Base-by-base conservation (phyloP, 1,140 invertebrate genomes). In the Pinna nobilis region DNA sequence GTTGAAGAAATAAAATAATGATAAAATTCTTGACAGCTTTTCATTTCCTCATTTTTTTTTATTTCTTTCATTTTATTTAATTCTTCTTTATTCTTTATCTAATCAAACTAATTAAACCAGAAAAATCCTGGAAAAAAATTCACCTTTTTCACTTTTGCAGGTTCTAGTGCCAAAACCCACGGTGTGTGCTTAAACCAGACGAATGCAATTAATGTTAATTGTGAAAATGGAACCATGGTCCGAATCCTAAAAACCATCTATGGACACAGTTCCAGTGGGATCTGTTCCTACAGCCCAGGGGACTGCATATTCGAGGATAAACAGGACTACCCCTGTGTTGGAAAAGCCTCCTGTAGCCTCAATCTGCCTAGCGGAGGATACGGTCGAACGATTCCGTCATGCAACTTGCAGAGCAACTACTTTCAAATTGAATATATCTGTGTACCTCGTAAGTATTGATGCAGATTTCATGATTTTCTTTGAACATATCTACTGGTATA, bases 391-490 rank as follows among this genome's bases (percentile, higher is more conserved):
- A 75, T 85, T 28, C 74, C 72, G 32, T 64, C 66, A 2, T 87
- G 86, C 66, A 47, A 76, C 20, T 65, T 72, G 37, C 77, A 81
- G 35, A 84, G 82, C 65, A 85, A 78, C 60, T 87, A 86, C 60
- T 82, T 83, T 60, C 85, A 86, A 70, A 82, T 84, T 72, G 80
- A 85, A 67, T 86, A 87, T 64, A 65, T 80, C 41, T 87, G 85
- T 77, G 79, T 86, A 44, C 76, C 77, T 78, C 82, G 84, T 87
- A 76, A 76, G 75, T 71, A 51, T 20, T 39, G 13, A n/a, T n/a
- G n/a, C n/a, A n/a, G n/a, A n/a, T n/a, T n/a, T n/a, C n/a, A n/a
- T n/a, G n/a, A n/a, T n/a, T n/a, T n/a, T n/a, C n/a, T n/a, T n/a
- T n/a, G n/a, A n/a, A n/a, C n/a, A n/a, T n/a, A n/a, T n/a, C n/a